These are phyloP conservation scores for Hirtodrosophila trivittata DNA, from an alignment of 2,888 invertebrate species.

Conservation along the genomic window DNA sequence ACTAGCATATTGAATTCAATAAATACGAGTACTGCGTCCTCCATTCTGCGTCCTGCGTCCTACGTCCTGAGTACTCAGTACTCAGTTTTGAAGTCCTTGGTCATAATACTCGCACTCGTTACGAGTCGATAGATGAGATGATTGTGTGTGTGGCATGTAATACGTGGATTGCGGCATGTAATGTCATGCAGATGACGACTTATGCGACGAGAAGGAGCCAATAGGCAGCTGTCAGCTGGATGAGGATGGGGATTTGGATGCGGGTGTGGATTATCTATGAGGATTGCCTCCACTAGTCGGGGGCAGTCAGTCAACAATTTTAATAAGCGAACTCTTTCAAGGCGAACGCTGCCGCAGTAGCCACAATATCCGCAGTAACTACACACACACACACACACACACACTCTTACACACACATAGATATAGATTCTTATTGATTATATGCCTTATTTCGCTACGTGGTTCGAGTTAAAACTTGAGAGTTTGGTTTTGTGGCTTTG, in stretches of 20 bases:
- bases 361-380: slow-evolving; percentile 62
- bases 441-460: slow-evolving; percentile 55
- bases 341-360: slow-evolving; percentile 64
- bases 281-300: too few species aligned
- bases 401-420: slow-evolving; percentile 4
- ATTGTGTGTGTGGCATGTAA: slow-evolving; percentile 57
- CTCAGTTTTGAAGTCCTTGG: slow-evolving; percentile 18
- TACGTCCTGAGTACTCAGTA: too few species aligned
- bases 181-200: slow-evolving; percentile 80
- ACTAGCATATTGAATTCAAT: slow-evolving; percentile 74
- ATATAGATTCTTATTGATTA: slow-evolving; percentile 42
- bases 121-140: not conserved
- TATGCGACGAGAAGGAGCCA: slow-evolving; percentile 66
- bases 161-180: slow-evolving; percentile 79
- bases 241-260: not conserved
- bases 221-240: slow-evolving; percentile 28
- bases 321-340: slow-evolving; percentile 74
- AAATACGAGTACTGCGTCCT: slow-evolving; percentile 44
- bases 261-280: not conserved
- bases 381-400: slow-evolving; percentile 8
- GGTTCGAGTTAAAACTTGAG: slow-evolving; percentile 52
- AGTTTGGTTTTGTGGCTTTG: slow-evolving; percentile 64
- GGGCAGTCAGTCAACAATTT: slow-evolving; percentile 61
- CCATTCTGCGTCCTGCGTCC: not conserved
- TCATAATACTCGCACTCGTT: slow-evolving; percentile 25